These are phyloP conservation scores for Lycopodina hypogea DNA, from an alignment of 37 sponge, comb jelly and placozoan species.

Conservation along the genomic window DNA sequence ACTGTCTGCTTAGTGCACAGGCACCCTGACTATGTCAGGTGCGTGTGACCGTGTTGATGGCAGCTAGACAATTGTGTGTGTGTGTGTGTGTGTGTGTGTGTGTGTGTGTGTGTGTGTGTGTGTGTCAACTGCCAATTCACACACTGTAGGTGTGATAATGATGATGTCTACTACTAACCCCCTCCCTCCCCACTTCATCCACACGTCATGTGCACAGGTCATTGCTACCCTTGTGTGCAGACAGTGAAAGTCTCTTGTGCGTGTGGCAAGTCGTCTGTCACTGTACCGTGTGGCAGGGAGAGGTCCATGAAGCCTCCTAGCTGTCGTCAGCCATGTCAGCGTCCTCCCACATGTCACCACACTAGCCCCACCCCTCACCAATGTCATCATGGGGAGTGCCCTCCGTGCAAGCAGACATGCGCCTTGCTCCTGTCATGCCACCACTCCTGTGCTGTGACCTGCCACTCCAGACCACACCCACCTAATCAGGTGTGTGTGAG, in stretches of 20 bases:
- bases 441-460: slow-evolving; percentile 47
- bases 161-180: too few species aligned
- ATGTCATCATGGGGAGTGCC: slow-evolving; percentile 81
- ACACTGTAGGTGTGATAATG: too few species aligned
- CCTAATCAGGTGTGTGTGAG: slow-evolving; percentile 36
- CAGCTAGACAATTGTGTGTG: too few species aligned
- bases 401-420: slow-evolving; percentile 76
- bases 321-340: slow-evolving; percentile 67
- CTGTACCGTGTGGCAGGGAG: slow-evolving; percentile 83
- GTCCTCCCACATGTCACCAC: slow-evolving; percentile 73
- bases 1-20: too few species aligned
- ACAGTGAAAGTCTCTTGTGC: slow-evolving; percentile 63
- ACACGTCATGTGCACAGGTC: slow-evolving; percentile 40
- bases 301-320: slow-evolving; percentile 62
- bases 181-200: too few species aligned
- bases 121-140: too few species aligned
- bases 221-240: slow-evolving; percentile 87
- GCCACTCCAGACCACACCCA: slow-evolving; percentile 61
- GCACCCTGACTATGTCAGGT: too few species aligned
- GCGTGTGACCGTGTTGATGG: too few species aligned
- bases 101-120: too few species aligned
- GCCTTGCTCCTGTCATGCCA: slow-evolving; percentile 61
- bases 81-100: too few species aligned
- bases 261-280: slow-evolving; percentile 63
- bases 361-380: slow-evolving; percentile 47